A percentile compares a stretch with the other conserved stretches of the same genome.
These are phyloP conservation scores for Desmophyllum pertusum DNA, from an alignment of 92 coral and sea anemone species.

Conservation along the genomic window DNA sequence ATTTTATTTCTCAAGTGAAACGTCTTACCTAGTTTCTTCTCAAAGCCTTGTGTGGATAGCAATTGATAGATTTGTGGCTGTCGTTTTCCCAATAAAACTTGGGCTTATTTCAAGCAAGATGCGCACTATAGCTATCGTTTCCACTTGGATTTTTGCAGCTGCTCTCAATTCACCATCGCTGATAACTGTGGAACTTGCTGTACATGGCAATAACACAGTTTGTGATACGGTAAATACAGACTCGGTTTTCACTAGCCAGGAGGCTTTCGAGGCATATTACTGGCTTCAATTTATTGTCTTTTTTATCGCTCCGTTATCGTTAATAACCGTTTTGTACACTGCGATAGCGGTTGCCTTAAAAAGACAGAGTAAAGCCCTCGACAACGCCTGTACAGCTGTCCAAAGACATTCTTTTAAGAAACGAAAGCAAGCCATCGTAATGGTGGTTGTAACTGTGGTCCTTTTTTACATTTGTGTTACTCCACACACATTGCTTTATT, in stretches of 20 bases:
- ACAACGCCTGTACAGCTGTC: not conserved
- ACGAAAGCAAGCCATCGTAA: not conserved
- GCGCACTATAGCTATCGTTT: constrained; percentile 7
- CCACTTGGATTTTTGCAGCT: constrained; percentile 3
- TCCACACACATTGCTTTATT: not conserved
- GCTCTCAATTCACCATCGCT: not conserved
- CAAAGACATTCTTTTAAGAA: not conserved
- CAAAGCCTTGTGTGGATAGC: constrained; percentile 25
- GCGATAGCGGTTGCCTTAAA: constrained; percentile 3
- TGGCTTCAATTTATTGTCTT: not conserved
- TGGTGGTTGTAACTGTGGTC: not conserved
- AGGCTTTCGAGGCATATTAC: not conserved
- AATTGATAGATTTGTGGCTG: constrained; percentile 25
- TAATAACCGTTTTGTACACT: not conserved
- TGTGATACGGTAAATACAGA: not conserved
- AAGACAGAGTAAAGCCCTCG: not conserved
- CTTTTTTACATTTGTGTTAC: not conserved
- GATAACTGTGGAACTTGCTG: not conserved
- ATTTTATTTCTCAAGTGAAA: not conserved
- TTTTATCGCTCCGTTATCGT: not conserved
- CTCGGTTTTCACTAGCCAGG: not conserved
- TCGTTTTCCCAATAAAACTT: constrained; percentile 10
- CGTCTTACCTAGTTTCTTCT: not conserved
- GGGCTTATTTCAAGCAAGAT: constrained; percentile 15
- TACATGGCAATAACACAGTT: no score